phyloP scores from a whole-genome alignment of 2,797 vertebrate genomes.

The Yasuhikotakia modesta region DNA sequence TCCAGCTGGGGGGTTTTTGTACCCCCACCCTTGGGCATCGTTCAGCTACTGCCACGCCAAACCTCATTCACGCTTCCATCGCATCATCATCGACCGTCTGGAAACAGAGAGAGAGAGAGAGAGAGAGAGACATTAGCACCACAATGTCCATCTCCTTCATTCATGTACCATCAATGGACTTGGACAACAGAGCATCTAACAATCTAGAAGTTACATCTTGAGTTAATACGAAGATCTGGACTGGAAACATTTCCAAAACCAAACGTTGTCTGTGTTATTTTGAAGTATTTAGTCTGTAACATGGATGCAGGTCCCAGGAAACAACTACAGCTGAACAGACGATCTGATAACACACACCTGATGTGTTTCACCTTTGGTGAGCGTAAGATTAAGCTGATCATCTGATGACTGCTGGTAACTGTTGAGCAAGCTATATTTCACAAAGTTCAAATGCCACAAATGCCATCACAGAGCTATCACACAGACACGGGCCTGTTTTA shows the following conservation, averaged over 20 bases:
- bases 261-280: neutral
- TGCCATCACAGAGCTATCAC: neutral
- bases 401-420: neutral
- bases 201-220: neutral
- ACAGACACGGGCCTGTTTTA: neutral
- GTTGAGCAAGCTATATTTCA: neutral
- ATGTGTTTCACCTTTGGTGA: neutral
- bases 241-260: neutral
- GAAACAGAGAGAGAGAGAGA: slow-evolving; percentile 23
- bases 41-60: slow-evolving; percentile 96
- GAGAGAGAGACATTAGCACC: slow-evolving; percentile 63
- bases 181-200: neutral
- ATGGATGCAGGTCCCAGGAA: too few species aligned
- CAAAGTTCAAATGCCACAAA: neutral
- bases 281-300: neutral
- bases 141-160: slow-evolving; percentile 67
- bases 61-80: slow-evolving; percentile 90
- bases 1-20: slow-evolving; percentile 98
- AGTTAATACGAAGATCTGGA: too few species aligned
- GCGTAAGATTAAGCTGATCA: neutral
- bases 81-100: slow-evolving; percentile 95
- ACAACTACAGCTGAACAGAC: too few species aligned
- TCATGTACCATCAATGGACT: neutral
- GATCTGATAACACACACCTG: too few species aligned
- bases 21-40: slow-evolving; percentile 99